These are phyloP conservation scores for Perca fluviatilis DNA, from an alignment of 2,113 vertebrate species.

Conservation along the genomic window DNA sequence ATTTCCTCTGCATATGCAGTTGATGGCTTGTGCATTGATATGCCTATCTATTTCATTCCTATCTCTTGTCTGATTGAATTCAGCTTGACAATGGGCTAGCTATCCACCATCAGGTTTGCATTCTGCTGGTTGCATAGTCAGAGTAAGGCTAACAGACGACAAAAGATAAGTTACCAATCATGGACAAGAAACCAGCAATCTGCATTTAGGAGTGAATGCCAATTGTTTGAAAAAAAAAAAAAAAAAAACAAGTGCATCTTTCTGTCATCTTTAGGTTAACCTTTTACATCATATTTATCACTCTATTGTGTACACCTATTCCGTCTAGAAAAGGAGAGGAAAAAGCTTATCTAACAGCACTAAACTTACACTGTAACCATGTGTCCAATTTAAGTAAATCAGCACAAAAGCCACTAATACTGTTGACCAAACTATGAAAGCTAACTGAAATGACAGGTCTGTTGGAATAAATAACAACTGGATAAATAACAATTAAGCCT, in stretches of 20 bases:
- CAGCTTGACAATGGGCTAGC: slow-evolving; percentile 2
- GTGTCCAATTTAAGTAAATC: background rate
- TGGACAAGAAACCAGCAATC: background rate
- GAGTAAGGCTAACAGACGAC: background rate
- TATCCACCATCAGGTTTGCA: slow-evolving; percentile 17
- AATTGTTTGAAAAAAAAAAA: background rate
- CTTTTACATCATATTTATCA: background rate
- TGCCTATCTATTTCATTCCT: slow-evolving; percentile 1
- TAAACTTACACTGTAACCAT: background rate
- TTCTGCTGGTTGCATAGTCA: background rate
- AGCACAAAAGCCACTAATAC: background rate
- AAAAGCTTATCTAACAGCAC: background rate
- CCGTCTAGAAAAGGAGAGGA: background rate
- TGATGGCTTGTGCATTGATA: slow-evolving; percentile 19
- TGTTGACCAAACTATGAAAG: background rate
- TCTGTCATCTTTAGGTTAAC: background rate
- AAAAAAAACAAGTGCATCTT: background rate
- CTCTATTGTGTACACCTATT: background rate
- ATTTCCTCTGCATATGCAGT: slow-evolving; percentile 16
- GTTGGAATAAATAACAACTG: background rate
- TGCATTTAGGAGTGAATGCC: background rate
- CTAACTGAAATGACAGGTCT: background rate
- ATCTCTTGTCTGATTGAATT: slow-evolving; percentile 23
- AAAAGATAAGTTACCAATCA: background rate
- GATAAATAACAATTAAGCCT: background rate